Evolutionary conservation across 2,888 invertebrate genomes (phyloP), one percentile per base, ranked within the genome.

Genomic region (Rhopalosiphum nymphaeae): DNA sequence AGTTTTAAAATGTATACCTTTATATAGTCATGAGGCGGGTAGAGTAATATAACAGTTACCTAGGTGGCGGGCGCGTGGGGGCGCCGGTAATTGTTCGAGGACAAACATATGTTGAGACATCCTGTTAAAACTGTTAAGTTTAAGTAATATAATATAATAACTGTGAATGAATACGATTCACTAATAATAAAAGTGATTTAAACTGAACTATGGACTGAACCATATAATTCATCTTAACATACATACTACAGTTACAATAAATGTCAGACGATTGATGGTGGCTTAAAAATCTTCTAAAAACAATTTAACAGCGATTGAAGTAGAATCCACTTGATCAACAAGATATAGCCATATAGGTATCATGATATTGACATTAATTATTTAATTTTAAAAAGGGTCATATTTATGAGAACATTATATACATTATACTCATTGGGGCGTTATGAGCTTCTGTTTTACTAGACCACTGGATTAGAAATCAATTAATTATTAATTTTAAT

Each of bases 21-120:
- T 21, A 21, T 53, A 53, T 21, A 53, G 53, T 53, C 21, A 36
- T 78, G 21, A 78, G 0, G 9, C 5, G 78, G 36, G 78, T 53
- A 78, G 21, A 78, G 7, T 36, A 78, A 78, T 36, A n/a, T 9
- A n/a, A 78, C 21, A 36, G 36, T 21, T 21, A n/a, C n/a, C n/a
- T n/a, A 36, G 78, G 78, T 78, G 36, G 21, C 78, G 78, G 78
- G 21, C 16, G 78, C 9, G 21, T 7, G 78, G 36, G 21, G 16
- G 36, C 36, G 78, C 36, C 78, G 21, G 78, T 21, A 78, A 36
- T 78, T 78, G 78, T 78, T 78, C 78, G 78, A 78, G 78, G 78
- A 78, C 78, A 78, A 78, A 78, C 78, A 36, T 78, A 78, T 78
- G 78, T 78, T 78, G 78, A 36, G 78, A 78, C 78, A 78, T 78